Percentiles rank a stretch among this genome's conserved stretches.
These are phyloP conservation scores for Brachyalestes nurse DNA, from an alignment of 2,797 vertebrate species.

Conservation along the genomic window DNA sequence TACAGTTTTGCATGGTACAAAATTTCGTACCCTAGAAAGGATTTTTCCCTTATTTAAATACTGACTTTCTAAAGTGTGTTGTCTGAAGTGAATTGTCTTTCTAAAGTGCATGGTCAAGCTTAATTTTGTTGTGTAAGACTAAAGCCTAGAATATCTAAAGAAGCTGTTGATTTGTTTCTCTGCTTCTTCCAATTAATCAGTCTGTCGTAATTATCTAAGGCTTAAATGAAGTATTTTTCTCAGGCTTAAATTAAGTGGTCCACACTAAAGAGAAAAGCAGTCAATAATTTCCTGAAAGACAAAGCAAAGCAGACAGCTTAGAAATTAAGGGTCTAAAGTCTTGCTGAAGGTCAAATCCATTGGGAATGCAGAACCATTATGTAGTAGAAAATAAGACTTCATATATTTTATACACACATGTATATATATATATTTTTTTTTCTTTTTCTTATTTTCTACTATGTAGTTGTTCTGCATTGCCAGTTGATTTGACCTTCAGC, in stretches of 20 bases:
- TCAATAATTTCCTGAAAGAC: constrained; percentile 11
- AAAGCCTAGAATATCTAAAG: neutral
- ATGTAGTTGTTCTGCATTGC: no score
- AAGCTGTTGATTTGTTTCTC: neutral
- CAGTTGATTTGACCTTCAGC: no score
- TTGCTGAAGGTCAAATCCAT: neutral
- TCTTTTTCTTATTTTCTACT: no score
- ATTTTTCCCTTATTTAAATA: neutral
- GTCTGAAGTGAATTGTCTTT: no score
- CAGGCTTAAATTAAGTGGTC: neutral
- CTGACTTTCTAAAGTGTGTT: neutral
- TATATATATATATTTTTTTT: no score
- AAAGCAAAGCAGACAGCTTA: neutral
- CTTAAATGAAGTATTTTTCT: neutral
- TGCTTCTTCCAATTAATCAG: neutral
- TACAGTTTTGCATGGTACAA: neutral
- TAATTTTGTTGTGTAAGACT: neutral
- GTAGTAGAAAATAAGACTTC: neutral
- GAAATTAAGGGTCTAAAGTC: neutral
- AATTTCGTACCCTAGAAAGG: neutral
- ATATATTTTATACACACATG: neutral
- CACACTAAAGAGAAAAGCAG: neutral
- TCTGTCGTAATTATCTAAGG: neutral
- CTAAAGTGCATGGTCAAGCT: neutral
- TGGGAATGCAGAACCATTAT: constrained; percentile 1